A percentile compares a stretch with the other conserved stretches of the same genome.
phyloP scores from a whole-genome alignment of 2,797 vertebrate species.

The Pterois miles region DNA sequence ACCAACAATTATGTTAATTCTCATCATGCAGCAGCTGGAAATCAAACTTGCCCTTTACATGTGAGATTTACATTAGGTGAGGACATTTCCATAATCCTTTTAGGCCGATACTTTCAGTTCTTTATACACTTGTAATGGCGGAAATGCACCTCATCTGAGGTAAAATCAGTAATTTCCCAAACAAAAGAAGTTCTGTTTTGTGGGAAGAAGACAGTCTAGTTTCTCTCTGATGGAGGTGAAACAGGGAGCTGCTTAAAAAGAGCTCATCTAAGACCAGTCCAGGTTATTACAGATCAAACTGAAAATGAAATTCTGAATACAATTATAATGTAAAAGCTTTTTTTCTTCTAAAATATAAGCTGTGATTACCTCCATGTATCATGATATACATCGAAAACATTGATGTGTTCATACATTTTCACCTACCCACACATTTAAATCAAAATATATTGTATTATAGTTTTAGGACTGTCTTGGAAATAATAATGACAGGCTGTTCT shows the following conservation, averaged over 20 bases:
- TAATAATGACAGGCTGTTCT: background rate
- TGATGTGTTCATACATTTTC: background rate
- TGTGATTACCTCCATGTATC: background rate
- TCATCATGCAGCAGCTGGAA: background rate
- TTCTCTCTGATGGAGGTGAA: slow-evolving; percentile 50
- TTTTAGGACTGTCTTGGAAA: background rate
- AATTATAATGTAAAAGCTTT: background rate
- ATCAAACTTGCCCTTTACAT: background rate
- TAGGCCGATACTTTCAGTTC: background rate
- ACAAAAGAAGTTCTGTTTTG: slow-evolving; percentile 29
- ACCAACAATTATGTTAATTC: background rate
- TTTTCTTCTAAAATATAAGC: background rate
- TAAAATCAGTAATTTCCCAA: slow-evolving; percentile 36
- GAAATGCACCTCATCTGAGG: slow-evolving; percentile 8
- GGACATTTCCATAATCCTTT: background rate
- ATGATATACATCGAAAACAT: background rate
- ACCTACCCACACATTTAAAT: background rate
- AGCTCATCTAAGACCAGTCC: background rate
- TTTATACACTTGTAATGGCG: background rate
- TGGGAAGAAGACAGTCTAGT: slow-evolving; percentile 35
- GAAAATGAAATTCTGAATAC: background rate
- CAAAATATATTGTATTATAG: background rate
- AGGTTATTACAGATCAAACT: background rate
- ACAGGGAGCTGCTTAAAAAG: background rate
- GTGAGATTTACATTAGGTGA: background rate